A percentile compares a stretch with the other conserved stretches of the same genome.
Evolutionary conservation across 1,140 invertebrate species (phyloP).

Genomic region (Oreohelix idahoensis): DNA sequence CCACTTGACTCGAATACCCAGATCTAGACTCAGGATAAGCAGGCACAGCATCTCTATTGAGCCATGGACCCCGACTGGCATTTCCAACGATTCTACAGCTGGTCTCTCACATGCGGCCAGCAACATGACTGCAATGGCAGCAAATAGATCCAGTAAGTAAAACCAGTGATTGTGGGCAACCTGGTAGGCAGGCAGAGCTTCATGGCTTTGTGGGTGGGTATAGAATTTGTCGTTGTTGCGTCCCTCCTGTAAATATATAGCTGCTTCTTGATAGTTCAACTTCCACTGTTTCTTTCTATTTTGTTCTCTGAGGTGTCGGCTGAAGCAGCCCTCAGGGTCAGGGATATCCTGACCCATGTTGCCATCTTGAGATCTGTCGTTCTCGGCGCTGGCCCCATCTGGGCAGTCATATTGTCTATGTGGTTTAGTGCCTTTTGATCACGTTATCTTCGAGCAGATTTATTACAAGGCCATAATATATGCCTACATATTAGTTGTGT

Average conservation of each 20-base stretch:
- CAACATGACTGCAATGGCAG: constrained; percentile 84
- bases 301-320: constrained; percentile 31
- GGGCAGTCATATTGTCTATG: no score
- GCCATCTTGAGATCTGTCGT: no score
- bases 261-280: constrained; percentile 92
- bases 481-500: no score
- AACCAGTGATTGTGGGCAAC: constrained; percentile 91
- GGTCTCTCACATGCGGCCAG: constrained; percentile 88
- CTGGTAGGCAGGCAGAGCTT: constrained; percentile 88
- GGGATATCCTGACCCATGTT: constrained; percentile 54
- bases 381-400: no score
- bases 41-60: constrained; percentile 87
- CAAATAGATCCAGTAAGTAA: constrained; percentile 86
- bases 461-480: no score
- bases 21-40: constrained; percentile 83
- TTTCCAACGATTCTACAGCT: constrained; percentile 81
- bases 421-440: no score
- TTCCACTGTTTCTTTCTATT: constrained; percentile 77
- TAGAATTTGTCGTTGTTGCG: constrained; percentile 94
- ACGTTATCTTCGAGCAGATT: no score
- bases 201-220: constrained; percentile 86
- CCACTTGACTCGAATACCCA: constrained; percentile 88
- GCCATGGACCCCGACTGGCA: constrained; percentile 74
- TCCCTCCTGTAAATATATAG: constrained; percentile 86
- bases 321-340: constrained; percentile 34